Evolutionary conservation across 2,888 invertebrate species (phyloP).

Genomic region (Ischnura elegans): DNA sequence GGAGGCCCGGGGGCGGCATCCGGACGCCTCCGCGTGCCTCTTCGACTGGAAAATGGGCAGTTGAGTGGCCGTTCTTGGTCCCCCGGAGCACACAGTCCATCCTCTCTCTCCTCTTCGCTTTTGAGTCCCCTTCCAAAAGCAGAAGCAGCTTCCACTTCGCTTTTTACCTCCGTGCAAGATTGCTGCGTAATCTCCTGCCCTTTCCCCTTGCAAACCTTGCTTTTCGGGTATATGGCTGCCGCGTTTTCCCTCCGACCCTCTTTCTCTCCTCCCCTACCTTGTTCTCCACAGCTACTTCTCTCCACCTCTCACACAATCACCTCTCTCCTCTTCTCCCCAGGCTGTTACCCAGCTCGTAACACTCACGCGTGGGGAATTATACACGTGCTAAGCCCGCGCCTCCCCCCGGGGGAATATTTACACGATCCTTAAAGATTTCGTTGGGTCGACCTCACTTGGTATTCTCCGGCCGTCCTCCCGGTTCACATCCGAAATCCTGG

Average conservation of each 20-base stretch:
- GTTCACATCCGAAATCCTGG: background rate
- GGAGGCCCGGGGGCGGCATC: conserved; percentile 17
- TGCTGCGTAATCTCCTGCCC: background rate
- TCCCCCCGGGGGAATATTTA: conserved; percentile 56
- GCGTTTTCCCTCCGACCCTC: background rate
- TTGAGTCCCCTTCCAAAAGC: background rate
- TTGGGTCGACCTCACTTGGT: background rate
- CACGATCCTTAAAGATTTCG: conserved; percentile 14
- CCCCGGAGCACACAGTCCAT: background rate
- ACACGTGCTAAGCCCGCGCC: conserved; percentile 43
- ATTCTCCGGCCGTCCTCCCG: background rate
- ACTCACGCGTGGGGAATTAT: conserved; percentile 2
- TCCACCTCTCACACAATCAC: background rate
- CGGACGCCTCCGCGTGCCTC: conserved; percentile 34
- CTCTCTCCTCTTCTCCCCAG: background rate
- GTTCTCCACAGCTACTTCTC: background rate
- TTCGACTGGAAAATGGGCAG: conserved; percentile 66
- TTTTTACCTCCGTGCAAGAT: background rate
- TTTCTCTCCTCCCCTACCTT: background rate
- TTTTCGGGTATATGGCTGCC: background rate
- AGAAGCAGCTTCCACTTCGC: background rate
- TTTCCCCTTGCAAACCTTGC: background rate
- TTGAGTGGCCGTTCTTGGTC: conserved; percentile 7
- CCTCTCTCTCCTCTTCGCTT: background rate
- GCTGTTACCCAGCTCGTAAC: conserved; percentile 6